Conservation (phyloP, 2,113 vertebrate species). For the Machaerirhynchus nigripectus region DNA sequence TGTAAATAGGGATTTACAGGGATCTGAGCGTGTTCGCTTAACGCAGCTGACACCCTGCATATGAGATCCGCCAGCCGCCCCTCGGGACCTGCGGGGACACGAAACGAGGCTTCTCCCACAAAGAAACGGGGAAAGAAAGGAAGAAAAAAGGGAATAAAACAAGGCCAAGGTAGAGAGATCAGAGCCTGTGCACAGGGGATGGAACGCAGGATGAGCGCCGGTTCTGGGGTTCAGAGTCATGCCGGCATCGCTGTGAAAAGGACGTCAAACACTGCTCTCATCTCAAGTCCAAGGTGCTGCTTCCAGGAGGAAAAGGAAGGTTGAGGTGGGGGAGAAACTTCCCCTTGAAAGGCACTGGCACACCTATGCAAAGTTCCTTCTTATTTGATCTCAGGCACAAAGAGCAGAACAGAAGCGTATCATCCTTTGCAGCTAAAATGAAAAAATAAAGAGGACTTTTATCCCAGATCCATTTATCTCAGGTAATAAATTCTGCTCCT, state of each 20-base stretch:
- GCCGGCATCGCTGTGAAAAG: not conserved
- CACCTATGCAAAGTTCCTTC: constrained; percentile 8
- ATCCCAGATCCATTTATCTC: constrained; percentile 41
- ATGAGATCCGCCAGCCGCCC: not conserved
- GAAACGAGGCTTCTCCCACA: not conserved
- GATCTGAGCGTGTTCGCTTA: constrained; percentile 40
- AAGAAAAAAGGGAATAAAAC: not conserved
- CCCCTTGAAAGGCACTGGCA: not conserved
- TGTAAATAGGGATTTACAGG: constrained; percentile 68
- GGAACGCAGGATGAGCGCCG: not conserved
- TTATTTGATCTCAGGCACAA: constrained; percentile 22
- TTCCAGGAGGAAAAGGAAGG: not conserved
- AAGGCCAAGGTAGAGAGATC: constrained; percentile 23
- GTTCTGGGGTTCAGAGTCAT: not conserved
- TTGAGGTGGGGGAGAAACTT: not conserved
- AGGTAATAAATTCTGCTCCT: constrained; percentile 27
- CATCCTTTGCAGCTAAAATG: constrained; percentile 7
- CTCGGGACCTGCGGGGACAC: not conserved
- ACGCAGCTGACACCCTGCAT: constrained; percentile 24
- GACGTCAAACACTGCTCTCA: not conserved
- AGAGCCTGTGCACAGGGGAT: not conserved
- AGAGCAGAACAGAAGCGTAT: not conserved
- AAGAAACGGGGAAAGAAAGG: not conserved
- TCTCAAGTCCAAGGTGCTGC: not conserved
- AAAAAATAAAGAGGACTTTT: constrained; percentile 48